Conservation (phyloP, 2,113 vertebrate species). For the Pagrus major region DNA sequence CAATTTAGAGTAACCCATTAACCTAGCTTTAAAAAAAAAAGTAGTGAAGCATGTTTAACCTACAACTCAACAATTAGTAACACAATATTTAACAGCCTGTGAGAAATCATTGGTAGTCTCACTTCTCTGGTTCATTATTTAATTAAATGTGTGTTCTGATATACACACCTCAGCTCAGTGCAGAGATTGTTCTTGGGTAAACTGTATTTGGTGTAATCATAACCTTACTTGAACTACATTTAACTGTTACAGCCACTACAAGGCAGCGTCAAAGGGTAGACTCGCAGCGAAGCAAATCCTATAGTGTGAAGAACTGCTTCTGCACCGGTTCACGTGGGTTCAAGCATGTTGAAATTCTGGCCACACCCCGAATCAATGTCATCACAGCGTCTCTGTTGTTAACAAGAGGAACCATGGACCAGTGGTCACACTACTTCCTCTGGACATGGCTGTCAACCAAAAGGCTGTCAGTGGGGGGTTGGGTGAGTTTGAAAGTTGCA, state of each 20-base stretch:
- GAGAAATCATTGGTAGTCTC: neutral
- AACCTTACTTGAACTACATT: neutral
- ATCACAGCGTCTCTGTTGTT: neutral
- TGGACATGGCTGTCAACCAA: neutral
- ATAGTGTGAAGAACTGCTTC: neutral
- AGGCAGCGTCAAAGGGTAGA: neutral
- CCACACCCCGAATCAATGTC: neutral
- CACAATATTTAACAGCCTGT: neutral
- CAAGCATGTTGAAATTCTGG: neutral
- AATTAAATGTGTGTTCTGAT: neutral
- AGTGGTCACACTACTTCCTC: neutral
- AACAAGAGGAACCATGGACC: neutral
- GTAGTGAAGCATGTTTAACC: neutral
- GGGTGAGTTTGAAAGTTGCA: neutral
- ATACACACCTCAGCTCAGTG: neutral
- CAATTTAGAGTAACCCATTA: too few species aligned
- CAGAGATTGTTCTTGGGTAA: neutral
- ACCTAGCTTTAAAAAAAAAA: too few species aligned
- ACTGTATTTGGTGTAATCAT: neutral
- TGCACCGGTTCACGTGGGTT: neutral
- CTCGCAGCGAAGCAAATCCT: neutral
- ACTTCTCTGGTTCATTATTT: neutral
- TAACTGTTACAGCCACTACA: neutral
- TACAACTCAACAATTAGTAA: neutral
- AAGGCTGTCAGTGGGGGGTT: neutral